A percentile compares a stretch with the other conserved stretches of the same genome.
Evolutionary conservation across 2,888 invertebrate genomes (phyloP).

Genomic region (Eumacrocentrus americanus): DNA sequence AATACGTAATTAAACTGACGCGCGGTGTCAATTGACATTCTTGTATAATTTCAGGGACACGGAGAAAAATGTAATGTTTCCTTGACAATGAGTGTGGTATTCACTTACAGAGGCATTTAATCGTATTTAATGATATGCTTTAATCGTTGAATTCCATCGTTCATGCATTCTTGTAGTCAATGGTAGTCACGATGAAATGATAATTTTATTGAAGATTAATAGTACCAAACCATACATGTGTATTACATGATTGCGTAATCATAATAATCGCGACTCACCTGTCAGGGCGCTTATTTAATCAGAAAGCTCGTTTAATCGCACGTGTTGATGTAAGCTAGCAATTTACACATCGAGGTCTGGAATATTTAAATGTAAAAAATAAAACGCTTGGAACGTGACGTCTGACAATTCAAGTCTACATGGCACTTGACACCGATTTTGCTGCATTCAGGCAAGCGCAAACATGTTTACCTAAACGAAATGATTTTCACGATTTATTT

Average conservation of each 20-base stretch:
- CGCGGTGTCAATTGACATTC: no score
- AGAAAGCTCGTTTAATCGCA: conserved; percentile 13
- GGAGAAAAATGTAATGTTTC: no score
- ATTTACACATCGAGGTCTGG: conserved; percentile 7
- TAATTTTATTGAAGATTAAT: background rate
- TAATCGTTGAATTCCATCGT: background rate
- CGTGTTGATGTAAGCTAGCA: background rate
- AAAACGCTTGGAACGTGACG: background rate
- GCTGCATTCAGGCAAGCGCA: background rate
- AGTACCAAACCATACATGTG: background rate
- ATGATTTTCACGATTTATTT: background rate
- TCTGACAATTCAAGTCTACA: background rate
- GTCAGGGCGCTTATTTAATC: conserved; percentile 16
- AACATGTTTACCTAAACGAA: background rate
- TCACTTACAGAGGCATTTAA: no score
- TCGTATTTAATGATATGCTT: background rate
- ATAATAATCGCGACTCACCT: background rate
- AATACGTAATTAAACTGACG: no score
- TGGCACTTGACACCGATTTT: conserved; percentile 13
- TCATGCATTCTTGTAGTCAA: background rate
- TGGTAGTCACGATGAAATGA: background rate
- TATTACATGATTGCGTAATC: background rate
- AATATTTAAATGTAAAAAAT: no score
- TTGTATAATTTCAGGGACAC: no score
- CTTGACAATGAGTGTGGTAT: no score